phyloP scores from a whole-genome alignment of 64 coral and sea anemone species.

The Montipora foliosa region DNA sequence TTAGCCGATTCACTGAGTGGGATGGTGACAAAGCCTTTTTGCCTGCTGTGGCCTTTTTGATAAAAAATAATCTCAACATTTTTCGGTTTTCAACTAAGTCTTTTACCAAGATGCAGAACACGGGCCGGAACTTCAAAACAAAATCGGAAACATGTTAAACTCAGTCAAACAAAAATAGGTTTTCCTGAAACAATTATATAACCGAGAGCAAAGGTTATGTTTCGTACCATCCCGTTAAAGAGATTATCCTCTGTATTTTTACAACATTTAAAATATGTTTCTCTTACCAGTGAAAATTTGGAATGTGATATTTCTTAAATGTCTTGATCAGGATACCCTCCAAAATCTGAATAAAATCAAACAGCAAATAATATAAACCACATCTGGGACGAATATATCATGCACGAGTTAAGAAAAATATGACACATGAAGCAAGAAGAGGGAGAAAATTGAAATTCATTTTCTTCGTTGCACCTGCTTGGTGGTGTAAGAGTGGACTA shows the following conservation, averaged over 20 bases:
- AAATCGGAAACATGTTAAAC: background rate
- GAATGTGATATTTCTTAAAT: background rate
- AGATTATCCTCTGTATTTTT: background rate
- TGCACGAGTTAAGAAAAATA: background rate
- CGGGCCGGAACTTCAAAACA: no score
- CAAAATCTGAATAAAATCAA: background rate
- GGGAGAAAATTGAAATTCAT: background rate
- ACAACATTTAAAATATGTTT: background rate
- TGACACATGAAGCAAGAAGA: background rate
- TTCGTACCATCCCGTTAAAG: background rate
- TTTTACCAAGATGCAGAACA: no score
- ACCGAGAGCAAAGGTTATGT: background rate
- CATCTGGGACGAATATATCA: background rate
- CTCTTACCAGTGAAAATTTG: background rate
- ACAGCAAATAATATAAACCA: background rate
- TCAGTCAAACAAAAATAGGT: background rate
- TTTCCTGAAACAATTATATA: background rate
- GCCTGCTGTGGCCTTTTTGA: no score
- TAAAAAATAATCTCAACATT: no score
- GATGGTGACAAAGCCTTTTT: no score
- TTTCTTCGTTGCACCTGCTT: slow-evolving; percentile 14
- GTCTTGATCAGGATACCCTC: background rate
- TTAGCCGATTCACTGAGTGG: no score
- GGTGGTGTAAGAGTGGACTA: background rate
- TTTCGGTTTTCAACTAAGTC: no score